These are phyloP conservation scores for Drosophila melanica DNA, from an alignment of 1,140 invertebrate species.

Conservation along the genomic window DNA sequence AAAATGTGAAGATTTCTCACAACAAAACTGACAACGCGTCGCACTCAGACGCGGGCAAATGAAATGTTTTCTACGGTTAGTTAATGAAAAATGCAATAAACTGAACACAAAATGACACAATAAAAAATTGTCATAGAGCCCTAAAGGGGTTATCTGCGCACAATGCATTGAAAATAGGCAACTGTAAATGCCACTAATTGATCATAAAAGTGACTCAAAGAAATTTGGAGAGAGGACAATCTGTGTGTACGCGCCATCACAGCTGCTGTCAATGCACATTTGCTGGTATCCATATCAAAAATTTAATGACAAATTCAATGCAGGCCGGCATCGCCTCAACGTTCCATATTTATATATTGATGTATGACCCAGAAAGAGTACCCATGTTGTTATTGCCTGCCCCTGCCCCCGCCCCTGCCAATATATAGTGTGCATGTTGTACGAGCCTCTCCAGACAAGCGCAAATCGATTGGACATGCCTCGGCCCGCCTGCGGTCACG, in stretches of 20 bases:
- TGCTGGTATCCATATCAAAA: slow-evolving; percentile 41
- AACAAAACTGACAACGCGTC: slow-evolving; percentile 43
- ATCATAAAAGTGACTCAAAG: slow-evolving; percentile 64
- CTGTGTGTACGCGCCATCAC: slow-evolving; percentile 12
- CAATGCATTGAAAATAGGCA: slow-evolving; percentile 27
- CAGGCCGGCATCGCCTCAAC: slow-evolving; percentile 55
- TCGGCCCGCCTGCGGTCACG: slow-evolving; percentile 66
- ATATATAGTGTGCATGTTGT: neutral
- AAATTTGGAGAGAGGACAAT: slow-evolving; percentile 31
- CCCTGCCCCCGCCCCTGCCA: neutral
- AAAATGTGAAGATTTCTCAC: slow-evolving; percentile 69
- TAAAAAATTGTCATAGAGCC: slow-evolving; percentile 33
- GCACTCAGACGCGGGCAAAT: slow-evolving; percentile 47
- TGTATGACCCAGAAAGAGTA: slow-evolving; percentile 70
- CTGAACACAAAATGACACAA: slow-evolving; percentile 69
- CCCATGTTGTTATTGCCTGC: neutral
- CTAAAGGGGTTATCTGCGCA: slow-evolving; percentile 24
- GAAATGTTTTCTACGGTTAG: slow-evolving; percentile 73
- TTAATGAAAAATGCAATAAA: slow-evolving; percentile 78
- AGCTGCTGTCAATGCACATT: slow-evolving; percentile 39
- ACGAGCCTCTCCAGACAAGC: slow-evolving; percentile 47
- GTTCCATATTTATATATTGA: slow-evolving; percentile 72
- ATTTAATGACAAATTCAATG: slow-evolving; percentile 65
- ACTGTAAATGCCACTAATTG: slow-evolving; percentile 78
- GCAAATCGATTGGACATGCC: slow-evolving; percentile 72